Evolutionary conservation across 2,113 vertebrate species (phyloP).

Genomic region (Benthochromis sp.): DNA sequence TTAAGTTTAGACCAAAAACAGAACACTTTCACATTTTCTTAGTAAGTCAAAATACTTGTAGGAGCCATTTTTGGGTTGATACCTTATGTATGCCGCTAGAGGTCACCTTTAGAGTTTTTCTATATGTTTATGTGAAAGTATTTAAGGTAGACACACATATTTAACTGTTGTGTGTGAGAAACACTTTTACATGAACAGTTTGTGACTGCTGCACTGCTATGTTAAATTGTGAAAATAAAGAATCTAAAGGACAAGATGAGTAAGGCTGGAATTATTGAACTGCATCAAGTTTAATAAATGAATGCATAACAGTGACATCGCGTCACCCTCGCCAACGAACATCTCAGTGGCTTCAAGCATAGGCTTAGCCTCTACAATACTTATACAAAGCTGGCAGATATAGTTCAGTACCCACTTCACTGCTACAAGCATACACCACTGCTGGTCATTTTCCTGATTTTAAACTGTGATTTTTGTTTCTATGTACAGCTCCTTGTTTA

Average conservation of each 20-base stretch:
- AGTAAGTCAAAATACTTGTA: background rate
- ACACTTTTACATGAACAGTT: background rate
- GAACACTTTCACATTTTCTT: rapidly evolving
- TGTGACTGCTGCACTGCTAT: background rate
- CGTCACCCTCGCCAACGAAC: rapidly evolving
- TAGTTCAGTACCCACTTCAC: rapidly evolving
- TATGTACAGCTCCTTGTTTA: background rate
- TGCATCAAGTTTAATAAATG: rapidly evolving
- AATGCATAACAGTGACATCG: rapidly evolving
- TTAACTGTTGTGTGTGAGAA: background rate
- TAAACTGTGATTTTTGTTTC: background rate
- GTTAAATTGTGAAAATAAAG: rapidly evolving
- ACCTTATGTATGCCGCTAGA: background rate
- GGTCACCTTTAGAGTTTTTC: background rate
- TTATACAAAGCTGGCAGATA: background rate
- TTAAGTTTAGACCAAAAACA: background rate
- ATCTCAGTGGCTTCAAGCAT: rapidly evolving
- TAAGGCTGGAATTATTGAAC: background rate
- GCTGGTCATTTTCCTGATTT: background rate
- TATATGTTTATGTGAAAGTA: background rate
- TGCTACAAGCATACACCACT: background rate
- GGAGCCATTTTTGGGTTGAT: background rate
- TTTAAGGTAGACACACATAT: background rate
- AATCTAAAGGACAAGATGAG: background rate
- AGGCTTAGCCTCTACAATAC: background rate